Conservation (phyloP, 2,888 invertebrate genomes). For the Diarsia dahlii region DNA sequence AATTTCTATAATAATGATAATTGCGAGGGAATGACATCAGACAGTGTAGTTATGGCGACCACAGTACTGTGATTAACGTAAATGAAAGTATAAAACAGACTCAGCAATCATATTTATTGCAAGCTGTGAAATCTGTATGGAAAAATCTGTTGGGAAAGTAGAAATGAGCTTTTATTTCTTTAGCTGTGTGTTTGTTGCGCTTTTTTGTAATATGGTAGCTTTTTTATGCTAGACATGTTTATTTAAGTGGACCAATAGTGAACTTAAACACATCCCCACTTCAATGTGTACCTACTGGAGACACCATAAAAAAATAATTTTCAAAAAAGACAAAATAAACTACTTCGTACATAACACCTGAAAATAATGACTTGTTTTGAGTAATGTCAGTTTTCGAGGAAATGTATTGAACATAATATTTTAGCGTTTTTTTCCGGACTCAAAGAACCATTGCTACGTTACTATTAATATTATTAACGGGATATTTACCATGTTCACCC, state of each 20-base stretch:
- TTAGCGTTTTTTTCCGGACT: too few species aligned
- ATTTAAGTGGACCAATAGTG: background rate
- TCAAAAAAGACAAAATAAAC: background rate
- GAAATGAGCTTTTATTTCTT: background rate
- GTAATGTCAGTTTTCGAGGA: too few species aligned
- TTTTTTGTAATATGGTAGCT: background rate
- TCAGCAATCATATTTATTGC: slow-evolving; percentile 64
- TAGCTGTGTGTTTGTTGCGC: background rate
- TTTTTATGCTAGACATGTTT: background rate
- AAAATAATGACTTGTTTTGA: background rate
- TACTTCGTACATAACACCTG: background rate
- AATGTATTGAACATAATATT: too few species aligned
- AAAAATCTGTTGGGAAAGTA: background rate
- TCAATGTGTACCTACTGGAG: too few species aligned
- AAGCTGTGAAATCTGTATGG: background rate
- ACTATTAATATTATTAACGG: too few species aligned
- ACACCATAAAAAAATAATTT: too few species aligned
- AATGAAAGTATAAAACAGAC: slow-evolving; percentile 68
- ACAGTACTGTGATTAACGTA: slow-evolving; percentile 68
- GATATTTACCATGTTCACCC: too few species aligned
- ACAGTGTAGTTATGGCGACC: slow-evolving; percentile 25
- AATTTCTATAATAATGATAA: slow-evolving; percentile 28
- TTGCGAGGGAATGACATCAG: slow-evolving; percentile 38
- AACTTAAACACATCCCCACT: too few species aligned
- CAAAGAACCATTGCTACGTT: too few species aligned